phyloP scores from a whole-genome alignment of 2,113 vertebrate species.

The Tretioscincus oriximinensis region DNA sequence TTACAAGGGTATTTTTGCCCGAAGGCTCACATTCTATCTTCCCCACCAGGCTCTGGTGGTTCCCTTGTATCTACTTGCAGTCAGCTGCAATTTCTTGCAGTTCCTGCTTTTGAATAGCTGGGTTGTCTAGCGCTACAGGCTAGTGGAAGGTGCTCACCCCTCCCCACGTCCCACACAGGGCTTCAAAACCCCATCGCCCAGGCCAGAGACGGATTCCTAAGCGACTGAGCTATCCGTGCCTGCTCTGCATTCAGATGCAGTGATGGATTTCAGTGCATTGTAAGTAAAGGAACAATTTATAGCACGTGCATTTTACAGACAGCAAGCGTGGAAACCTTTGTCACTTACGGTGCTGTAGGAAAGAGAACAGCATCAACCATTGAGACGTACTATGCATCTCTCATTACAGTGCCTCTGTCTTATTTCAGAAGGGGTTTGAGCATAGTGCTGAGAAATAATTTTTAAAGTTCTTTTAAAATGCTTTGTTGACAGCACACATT shows the following conservation, averaged over 20 bases:
- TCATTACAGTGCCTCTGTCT: not conserved
- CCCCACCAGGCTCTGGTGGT: too few relatives aligned
- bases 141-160: too few relatives aligned
- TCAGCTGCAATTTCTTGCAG: too few relatives aligned
- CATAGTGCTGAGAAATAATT: not conserved
- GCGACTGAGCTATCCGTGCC: too few relatives aligned
- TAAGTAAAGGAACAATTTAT: not conserved
- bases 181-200: too few relatives aligned
- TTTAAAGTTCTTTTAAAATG: not conserved
- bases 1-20: too few relatives aligned
- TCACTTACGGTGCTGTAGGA: not conserved
- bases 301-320: not conserved
- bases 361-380: not conserved
- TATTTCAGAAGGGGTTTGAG: not conserved
- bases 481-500: not conserved
- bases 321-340: not conserved
- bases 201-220: too few relatives aligned
- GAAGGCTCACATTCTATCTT: too few relatives aligned
- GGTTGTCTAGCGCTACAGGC: too few relatives aligned
- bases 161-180: too few relatives aligned
- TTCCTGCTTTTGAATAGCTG: too few relatives aligned
- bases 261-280: not conserved
- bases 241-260: not conserved
- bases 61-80: too few relatives aligned
- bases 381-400: not conserved